Evolutionary conservation across 2,797 vertebrate species (phyloP), one percentile per base, ranked within the genome.

Genomic region (Syngnathus rostellatus): DNA sequence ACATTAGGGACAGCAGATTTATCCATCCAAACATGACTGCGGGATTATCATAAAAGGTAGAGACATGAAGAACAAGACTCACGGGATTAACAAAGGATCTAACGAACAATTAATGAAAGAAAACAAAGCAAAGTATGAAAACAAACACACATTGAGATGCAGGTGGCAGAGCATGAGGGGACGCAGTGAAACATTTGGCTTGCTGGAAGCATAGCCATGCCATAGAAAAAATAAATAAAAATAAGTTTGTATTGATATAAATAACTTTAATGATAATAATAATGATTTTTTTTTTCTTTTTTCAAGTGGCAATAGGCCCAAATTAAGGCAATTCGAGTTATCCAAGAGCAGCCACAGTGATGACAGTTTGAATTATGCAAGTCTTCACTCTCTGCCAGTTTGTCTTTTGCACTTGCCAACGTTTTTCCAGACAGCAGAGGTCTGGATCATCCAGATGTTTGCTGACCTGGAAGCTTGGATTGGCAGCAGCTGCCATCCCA

Each of bases 401-500:
- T 68, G 63, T 68, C 14, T 72, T 38, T 71, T 77, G 8, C 14
- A 12, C n/a, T n/a, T 38, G 48, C 63, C 14, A 23, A 51, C 16
- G 7, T 53, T 51, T 31, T 19, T 43, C 21, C 63, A 79, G 70
- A 75, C 40, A 69, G 31, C 63, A 55, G 72, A 77, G 68, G 68
- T 75, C 75, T 77, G 73, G 70, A 76, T 78, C 61, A 57, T 68
- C 85, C 89, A 89, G 88, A 86, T 90, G 87, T 88, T 87, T 80
- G 82, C 66, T 88, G 87, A 90, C 88, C 88, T 81, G 70, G 77
- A 83, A 79, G 77, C 78, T 73, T 76, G 63, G 9, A 2, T 73
- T 80, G 80, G 76, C 81, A 83, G 76, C 76, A 76, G 82, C 81
- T 83, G 78, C 74, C 63, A 72, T 72, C 69, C 71, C 73, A 72